Evolutionary conservation across 2,113 vertebrate species (phyloP), one percentile per base, ranked within the genome.

Genomic region (Oryzias curvinotus): DNA sequence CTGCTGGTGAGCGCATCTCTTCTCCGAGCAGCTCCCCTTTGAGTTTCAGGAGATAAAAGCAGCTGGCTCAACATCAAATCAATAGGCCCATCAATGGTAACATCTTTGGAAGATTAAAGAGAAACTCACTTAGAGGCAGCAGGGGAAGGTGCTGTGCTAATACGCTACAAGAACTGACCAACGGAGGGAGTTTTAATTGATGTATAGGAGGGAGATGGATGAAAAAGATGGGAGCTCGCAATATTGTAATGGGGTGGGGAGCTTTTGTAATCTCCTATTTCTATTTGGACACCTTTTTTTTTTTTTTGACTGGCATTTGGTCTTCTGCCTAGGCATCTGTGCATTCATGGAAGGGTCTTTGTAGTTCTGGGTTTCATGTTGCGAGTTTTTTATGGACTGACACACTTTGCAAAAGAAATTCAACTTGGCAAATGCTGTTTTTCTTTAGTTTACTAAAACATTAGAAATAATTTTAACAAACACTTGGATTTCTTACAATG

Each of bases 41-140:
- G 88, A 84, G 89, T 83, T 85, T 71, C 51, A 60, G 28, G 82
- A 91, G 90, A 92, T 92, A 83, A 92, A 92, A 92, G 89, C 80
- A 72, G 76, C 78, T 68, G 78, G 73, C 52, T 74, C 86, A 80
- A 90, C 90, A 91, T 90, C 85, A 89, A 85, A 92, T 93, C 90
- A 88, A 92, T 92, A 85, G 75, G 25, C 60, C 79, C 83, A 87
- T 92, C 90, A 91, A 91, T 92, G 85, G 86, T 75, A 89, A 86
- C 90, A 88, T 83, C 73, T 89, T 78, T 80, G 69, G 65, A 88
- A 93, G 91, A 93, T 93, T 93, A 93, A 92, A 93, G 92, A 88
- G 82, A 84, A 67, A 66, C 80, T 81, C 64, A 21, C 71, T 65
- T 71, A 48, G 73, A 72, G 72, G 68, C 62, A 57, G 66, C 44